These are phyloP conservation scores for Emydocephalus ijimae DNA, from an alignment of 2,113 vertebrate genomes.

Conservation along the genomic window DNA sequence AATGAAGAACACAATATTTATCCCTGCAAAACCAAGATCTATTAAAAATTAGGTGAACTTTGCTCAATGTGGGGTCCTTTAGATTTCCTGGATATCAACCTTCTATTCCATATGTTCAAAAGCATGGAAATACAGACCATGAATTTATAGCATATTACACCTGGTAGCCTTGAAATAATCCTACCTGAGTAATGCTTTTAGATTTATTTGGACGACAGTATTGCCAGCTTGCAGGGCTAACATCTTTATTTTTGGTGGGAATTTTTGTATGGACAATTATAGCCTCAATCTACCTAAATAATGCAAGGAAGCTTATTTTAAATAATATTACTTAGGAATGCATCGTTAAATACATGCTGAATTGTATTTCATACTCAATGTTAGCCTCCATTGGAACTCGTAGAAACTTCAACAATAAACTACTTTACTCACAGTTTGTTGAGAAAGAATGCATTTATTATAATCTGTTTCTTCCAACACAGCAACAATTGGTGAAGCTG, in stretches of 20 bases:
- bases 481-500: too few species aligned
- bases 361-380: background rate
- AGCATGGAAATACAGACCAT: background rate
- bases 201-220: background rate
- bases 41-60: background rate
- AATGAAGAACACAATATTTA: background rate
- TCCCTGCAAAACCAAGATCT: background rate
- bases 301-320: background rate
- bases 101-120: background rate
- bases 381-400: too few species aligned
- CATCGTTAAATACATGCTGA: background rate
- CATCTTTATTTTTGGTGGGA: background rate
- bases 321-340: background rate
- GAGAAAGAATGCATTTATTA: too few species aligned
- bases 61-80: background rate
- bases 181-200: background rate
- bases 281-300: background rate
- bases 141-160: background rate
- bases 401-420: too few species aligned
- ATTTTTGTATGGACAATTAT: background rate
- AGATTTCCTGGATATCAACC: background rate
- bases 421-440: too few species aligned
- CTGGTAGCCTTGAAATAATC: background rate
- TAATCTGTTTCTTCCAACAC: too few species aligned
- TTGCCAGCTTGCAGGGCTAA: background rate